Evolutionary conservation across 2,888 invertebrate species (phyloP).

Genomic region (Conus canariensis): DNA sequence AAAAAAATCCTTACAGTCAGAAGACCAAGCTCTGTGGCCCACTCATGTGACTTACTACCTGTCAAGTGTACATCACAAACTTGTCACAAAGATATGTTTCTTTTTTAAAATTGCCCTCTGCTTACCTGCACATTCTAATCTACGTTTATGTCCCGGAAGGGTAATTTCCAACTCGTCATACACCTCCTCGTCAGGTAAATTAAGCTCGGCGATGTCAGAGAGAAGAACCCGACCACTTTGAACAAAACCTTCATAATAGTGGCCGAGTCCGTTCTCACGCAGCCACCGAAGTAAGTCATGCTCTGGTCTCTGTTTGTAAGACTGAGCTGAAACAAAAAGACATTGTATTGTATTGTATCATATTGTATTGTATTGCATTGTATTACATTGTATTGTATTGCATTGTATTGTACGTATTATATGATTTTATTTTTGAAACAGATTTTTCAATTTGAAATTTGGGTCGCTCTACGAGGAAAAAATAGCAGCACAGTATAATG

Average conservation of each 20-base stretch:
- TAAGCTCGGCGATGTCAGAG: slow-evolving; percentile 59
- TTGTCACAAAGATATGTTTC: background rate
- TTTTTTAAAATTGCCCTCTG: background rate
- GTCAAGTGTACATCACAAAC: too few species aligned
- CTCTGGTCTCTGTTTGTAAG: slow-evolving; percentile 59
- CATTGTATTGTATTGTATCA: background rate
- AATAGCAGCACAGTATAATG: too few species aligned
- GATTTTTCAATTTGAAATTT: too few species aligned
- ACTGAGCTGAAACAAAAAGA: slow-evolving; percentile 54
- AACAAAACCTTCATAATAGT: slow-evolving; percentile 71
- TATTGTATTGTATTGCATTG: background rate
- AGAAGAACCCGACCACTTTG: slow-evolving; percentile 67
- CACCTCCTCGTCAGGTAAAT: slow-evolving; percentile 68
- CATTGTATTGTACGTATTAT: too few species aligned
- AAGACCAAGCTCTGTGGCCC: too few species aligned
- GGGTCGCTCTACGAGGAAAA: too few species aligned
- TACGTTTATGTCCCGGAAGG: slow-evolving; percentile 72
- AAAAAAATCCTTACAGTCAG: too few species aligned
- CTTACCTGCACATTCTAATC: slow-evolving; percentile 72
- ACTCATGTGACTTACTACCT: too few species aligned
- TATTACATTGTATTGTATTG: background rate
- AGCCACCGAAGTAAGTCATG: slow-evolving; percentile 69
- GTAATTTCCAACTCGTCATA: slow-evolving; percentile 74
- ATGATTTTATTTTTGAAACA: too few species aligned
- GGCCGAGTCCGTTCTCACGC: slow-evolving; percentile 66